Percentiles rank a stretch among this genome's conserved stretches.
phyloP scores from a whole-genome alignment of 2,113 vertebrate genomes.

The Rafetus swinhoei region DNA sequence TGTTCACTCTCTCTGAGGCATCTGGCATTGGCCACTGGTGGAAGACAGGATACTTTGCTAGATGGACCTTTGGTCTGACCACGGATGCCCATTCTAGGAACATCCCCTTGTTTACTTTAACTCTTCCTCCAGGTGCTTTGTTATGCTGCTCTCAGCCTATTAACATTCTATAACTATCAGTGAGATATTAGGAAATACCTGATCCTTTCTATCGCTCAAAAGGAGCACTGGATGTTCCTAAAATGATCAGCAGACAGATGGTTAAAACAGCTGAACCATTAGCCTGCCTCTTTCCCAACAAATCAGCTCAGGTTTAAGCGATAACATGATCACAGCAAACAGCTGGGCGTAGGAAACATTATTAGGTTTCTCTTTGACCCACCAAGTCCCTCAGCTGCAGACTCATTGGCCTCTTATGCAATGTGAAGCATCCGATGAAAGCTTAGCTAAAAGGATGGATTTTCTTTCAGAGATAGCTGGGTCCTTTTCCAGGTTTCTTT shows the following conservation, averaged over 20 bases:
- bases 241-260: background rate
- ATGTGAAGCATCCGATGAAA: background rate
- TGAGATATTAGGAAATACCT: background rate
- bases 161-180: background rate
- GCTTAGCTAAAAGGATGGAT: background rate
- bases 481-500: background rate
- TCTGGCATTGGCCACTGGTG: too few species aligned
- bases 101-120: accelerated
- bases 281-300: background rate
- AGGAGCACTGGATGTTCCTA: background rate
- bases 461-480: background rate
- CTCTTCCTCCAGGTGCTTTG: accelerated
- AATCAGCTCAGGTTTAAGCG: background rate
- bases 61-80: too few species aligned
- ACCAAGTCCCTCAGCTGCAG: accelerated
- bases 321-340: background rate
- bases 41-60: too few species aligned
- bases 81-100: too few species aligned
- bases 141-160: background rate
- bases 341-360: conserved; percentile 16
- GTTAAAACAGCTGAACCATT: background rate
- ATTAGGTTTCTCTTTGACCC: background rate
- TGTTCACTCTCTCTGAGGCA: too few species aligned
- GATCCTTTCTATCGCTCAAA: background rate
- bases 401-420: background rate